Evolutionary conservation across 2,797 vertebrate species (phyloP).

Genomic region (Malacoctenus gilli): DNA sequence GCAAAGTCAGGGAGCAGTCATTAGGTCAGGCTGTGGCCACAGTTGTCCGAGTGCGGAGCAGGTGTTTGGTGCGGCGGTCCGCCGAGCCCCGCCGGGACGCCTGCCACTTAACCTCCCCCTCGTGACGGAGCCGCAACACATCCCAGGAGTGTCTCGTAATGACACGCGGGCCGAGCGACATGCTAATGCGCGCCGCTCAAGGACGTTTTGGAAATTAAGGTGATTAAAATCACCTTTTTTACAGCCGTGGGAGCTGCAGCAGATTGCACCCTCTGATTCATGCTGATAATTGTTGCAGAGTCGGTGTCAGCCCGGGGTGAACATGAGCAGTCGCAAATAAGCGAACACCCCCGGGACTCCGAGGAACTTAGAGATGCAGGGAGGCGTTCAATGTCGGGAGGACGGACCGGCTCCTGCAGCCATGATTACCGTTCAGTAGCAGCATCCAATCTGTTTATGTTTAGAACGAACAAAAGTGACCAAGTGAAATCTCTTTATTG

Average conservation of each 20-base stretch:
- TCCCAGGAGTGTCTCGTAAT: slow-evolving; percentile 30
- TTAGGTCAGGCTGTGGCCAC: background rate
- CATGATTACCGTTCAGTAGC: slow-evolving; percentile 31
- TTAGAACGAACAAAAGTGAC: too few relatives aligned
- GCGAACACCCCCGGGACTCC: slow-evolving; percentile 19
- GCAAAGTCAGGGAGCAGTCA: too few relatives aligned
- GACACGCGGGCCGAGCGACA: slow-evolving; percentile 9
- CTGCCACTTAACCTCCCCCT: slow-evolving; percentile 18
- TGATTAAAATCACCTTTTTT: slow-evolving; percentile 61
- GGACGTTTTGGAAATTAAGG: slow-evolving; percentile 57
- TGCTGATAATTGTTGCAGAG: slow-evolving; percentile 53
- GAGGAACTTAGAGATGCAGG: slow-evolving; percentile 20
- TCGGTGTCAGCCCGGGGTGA: slow-evolving; percentile 48
- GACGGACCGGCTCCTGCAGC: slow-evolving; percentile 37
- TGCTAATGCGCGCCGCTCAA: slow-evolving; percentile 44
- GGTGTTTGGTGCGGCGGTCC: slow-evolving; percentile 1
- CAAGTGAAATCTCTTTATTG: too few relatives aligned
- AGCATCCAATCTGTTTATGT: slow-evolving; percentile 18
- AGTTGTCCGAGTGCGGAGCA: slow-evolving; percentile 13
- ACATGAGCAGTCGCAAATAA: slow-evolving; percentile 49
- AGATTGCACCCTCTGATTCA: slow-evolving; percentile 59
- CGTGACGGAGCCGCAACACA: slow-evolving; percentile 32
- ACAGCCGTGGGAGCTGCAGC: slow-evolving; percentile 40
- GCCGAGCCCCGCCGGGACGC: slow-evolving; percentile 22
- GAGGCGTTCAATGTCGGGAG: slow-evolving; percentile 46